Evolutionary conservation across 2,797 vertebrate species (phyloP), one percentile per base, ranked within the genome.

Genomic region (Alfaro cultratus): DNA sequence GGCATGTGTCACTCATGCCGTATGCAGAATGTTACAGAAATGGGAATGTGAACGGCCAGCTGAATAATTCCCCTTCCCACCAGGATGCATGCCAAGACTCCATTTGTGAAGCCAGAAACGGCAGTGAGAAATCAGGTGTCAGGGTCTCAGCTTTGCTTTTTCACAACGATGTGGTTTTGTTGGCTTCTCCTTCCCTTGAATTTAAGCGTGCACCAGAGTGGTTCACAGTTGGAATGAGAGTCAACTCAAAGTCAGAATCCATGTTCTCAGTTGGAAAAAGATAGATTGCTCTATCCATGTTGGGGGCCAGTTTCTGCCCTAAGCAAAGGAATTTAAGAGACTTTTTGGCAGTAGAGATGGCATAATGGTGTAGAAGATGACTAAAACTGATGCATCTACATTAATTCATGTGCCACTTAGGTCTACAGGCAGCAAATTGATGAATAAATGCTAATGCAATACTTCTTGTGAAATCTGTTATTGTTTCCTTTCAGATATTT

Each of bases 391-490:
- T 6, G 31, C 11, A 29, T 60, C 55, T 60, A 15, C 29, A 62
- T 34, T 8, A 62, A 34, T 62, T 18, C 1, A 1, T 62, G 3
- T 12, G 8, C 31, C 15, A 21, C 13, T 36, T 36, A 34, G 16
- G 31, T 39, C 31, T 67, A 13, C 7, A 29, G 41, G 9, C 68
- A 45, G 15, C 31, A 18, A 13, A 29, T 31, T 72, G 46, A 71
- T 0, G 0, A 82, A 62, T 74, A 75, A 87, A 80, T 64, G 36
- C 46, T 78, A 41, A 5, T 75, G 41, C 46, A 39, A 79, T n/a
- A 67, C 43, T 41, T 7, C 68, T 43, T 80, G 82, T 45, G 47
- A 82, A 55, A 68, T 79, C 70, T 77, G 57, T 74, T 29, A 10
- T 64, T 71, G 51, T 79, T 79, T n/a, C 41, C 26, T 45, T 73